phyloP scores from a whole-genome alignment of 2,797 vertebrate genomes.

The Anguilla megastoma region DNA sequence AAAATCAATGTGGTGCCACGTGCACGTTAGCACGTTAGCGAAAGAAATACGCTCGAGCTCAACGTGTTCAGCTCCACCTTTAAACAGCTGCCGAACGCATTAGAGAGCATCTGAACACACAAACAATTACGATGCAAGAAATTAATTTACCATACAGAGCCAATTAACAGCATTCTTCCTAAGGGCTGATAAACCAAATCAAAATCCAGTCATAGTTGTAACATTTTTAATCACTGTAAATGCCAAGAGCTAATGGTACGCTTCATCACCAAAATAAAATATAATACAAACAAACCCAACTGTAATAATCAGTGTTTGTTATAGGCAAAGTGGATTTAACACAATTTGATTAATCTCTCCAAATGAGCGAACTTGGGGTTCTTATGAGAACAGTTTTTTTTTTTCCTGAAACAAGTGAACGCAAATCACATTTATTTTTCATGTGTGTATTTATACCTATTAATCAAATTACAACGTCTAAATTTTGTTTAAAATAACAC shows the following conservation, averaged over 20 bases:
- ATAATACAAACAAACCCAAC: not conserved
- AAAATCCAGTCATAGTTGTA: not conserved
- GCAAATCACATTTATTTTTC: not conserved
- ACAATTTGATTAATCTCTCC: not conserved
- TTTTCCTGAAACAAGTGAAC: not conserved
- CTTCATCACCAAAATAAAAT: not conserved
- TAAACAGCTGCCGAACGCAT: not conserved
- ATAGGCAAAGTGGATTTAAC: not conserved
- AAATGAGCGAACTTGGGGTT: not conserved
- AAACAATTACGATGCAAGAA: slow-evolving; percentile 9
- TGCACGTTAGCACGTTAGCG: not conserved
- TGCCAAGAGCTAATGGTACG: not conserved
- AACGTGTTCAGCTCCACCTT: not conserved
- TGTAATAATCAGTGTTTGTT: not conserved
- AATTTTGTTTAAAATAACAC: not conserved
- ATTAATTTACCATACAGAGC: slow-evolving; percentile 9
- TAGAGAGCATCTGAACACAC: slow-evolving; percentile 3
- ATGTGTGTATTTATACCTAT: not conserved
- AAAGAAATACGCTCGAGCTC: not conserved
- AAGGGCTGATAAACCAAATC: not conserved
- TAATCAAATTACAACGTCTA: not conserved
- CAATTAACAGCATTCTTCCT: not conserved
- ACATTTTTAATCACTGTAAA: slow-evolving; percentile 9
- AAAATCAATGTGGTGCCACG: not conserved
- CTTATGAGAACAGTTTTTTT: not conserved